Evolutionary conservation across 2,888 invertebrate genomes (phyloP).

Genomic region (Pomacea canaliculata): DNA sequence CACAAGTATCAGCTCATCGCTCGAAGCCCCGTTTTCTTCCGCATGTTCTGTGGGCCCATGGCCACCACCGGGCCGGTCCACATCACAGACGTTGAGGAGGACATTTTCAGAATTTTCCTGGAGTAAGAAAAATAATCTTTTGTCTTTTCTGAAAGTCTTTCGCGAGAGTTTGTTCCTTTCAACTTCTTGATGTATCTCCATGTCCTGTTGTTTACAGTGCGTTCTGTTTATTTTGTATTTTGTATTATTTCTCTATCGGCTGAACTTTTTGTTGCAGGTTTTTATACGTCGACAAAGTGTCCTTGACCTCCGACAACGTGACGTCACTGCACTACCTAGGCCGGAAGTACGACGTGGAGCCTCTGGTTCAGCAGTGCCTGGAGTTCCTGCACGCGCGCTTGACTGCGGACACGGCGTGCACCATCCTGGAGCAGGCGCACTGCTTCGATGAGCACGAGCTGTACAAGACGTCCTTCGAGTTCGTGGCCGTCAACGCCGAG

Average conservation of each 20-base stretch:
- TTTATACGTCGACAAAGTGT: conserved; percentile 77
- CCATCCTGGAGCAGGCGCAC: conserved; percentile 54
- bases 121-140: conserved; percentile 20
- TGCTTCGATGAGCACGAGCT: conserved; percentile 71
- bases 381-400: conserved; percentile 78
- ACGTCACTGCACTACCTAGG: conserved; percentile 81
- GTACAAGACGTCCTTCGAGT: conserved; percentile 78
- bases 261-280: conserved; percentile 71
- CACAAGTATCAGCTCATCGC: conserved; percentile 71
- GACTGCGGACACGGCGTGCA: conserved; percentile 75
- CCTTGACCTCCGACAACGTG: conserved; percentile 75
- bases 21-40: conserved; percentile 77
- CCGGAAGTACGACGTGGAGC: conserved; percentile 80
- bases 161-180: too few relatives aligned
- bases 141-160: not conserved
- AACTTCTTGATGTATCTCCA: not conserved
- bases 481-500: conserved; percentile 75
- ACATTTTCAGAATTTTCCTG: conserved; percentile 34
- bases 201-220: not conserved
- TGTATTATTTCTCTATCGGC: not conserved
- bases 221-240: not conserved
- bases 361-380: conserved; percentile 79
- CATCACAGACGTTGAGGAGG: conserved; percentile 34
- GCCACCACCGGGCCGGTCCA: conserved; percentile 42
- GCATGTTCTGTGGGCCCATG: conserved; percentile 73